These are phyloP conservation scores for Anniella stebbinsi DNA, from an alignment of 2,797 vertebrate species.

Conservation along the genomic window DNA sequence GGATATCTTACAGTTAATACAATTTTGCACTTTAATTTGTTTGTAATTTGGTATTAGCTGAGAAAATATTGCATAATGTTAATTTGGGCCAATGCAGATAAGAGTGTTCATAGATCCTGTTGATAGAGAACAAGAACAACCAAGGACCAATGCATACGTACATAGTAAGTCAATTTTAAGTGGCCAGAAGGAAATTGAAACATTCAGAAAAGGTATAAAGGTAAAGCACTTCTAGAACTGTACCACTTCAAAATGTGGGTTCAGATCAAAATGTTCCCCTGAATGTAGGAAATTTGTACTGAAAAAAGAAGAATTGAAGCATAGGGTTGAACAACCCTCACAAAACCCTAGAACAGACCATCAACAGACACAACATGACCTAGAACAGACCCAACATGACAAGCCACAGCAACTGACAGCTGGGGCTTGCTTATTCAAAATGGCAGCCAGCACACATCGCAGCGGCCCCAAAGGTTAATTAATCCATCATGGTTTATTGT, in stretches of 20 bases:
- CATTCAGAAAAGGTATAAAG: background rate
- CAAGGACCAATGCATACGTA: background rate
- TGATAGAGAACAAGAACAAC: background rate
- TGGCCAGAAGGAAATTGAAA: background rate
- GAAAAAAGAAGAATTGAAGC: background rate
- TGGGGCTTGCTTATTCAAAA: too few species aligned
- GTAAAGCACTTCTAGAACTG: background rate
- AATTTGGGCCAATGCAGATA: background rate
- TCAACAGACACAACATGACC: too few species aligned
- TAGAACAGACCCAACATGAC: too few species aligned
- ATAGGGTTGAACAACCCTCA: background rate
- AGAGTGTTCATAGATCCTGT: background rate
- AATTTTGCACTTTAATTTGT: background rate
- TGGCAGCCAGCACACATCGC: too few species aligned
- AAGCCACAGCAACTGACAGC: too few species aligned
- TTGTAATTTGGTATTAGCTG: background rate
- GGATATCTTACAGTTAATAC: slow-evolving; percentile 3
- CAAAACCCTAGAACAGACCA: too few species aligned
- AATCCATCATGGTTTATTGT: too few species aligned
- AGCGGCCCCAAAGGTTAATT: too few species aligned
- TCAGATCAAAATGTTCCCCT: background rate
- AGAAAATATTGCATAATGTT: background rate
- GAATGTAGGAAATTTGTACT: too few species aligned
- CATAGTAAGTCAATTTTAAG: background rate
- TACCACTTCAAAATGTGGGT: background rate